Conservation (phyloP, 2,113 vertebrate genomes). For the Tetraodon nigroviridis region DNA sequence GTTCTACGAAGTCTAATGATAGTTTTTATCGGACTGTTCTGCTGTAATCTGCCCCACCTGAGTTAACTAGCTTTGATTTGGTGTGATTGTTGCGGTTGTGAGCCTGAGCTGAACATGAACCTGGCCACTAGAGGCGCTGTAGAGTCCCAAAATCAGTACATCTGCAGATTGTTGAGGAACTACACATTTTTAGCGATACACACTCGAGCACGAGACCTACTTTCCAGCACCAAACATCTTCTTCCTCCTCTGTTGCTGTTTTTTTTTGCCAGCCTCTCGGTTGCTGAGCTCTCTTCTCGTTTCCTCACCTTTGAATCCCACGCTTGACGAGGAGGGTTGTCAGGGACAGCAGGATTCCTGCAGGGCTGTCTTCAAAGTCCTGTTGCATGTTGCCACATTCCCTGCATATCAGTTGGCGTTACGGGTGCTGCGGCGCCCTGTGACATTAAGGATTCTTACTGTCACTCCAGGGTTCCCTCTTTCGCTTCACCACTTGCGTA, state of each 20-base stretch:
- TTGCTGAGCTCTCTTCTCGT: constrained; percentile 3
- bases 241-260: constrained; percentile 3
- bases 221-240: background rate
- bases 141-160: too few species aligned
- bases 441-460: constrained; percentile 5
- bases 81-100: background rate
- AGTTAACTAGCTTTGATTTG: background rate
- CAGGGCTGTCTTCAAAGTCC: constrained; percentile 81
- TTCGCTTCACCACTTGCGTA: constrained; percentile 5
- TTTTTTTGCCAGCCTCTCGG: constrained; percentile 18
- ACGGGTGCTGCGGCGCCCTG: constrained; percentile 38
- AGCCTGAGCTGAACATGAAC: constrained; percentile 29
- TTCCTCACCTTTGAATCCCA: constrained; percentile 17
- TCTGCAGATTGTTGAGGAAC: too few species aligned
- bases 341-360: constrained; percentile 80
- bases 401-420: constrained; percentile 76
- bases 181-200: too few species aligned
- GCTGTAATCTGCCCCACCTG: background rate
- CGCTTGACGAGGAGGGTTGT: constrained; percentile 24
- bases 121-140: constrained; percentile 2
- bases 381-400: constrained; percentile 60
- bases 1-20: background rate
- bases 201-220: too few species aligned
- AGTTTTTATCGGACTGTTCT: background rate
- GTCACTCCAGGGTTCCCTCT: constrained; percentile 1